Evolutionary conservation across 1,140 invertebrate genomes (phyloP).

Genomic region (Eubasilissa regina): DNA sequence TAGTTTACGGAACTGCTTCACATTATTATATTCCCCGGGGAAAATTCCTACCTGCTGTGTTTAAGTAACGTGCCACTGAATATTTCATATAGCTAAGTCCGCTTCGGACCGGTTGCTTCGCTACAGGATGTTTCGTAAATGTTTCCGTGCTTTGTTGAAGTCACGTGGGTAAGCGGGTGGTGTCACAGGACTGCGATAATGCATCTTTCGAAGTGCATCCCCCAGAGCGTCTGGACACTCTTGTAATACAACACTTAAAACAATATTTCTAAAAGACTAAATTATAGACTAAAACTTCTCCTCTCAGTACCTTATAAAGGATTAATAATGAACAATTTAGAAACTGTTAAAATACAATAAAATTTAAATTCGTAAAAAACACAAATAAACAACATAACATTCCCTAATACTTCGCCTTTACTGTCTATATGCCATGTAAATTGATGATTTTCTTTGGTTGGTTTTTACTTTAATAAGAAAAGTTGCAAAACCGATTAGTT

Average conservation of each 20-base stretch:
- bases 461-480: too few relatives aligned
- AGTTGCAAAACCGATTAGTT: too few relatives aligned
- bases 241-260: neutral
- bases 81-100: slow-evolving; percentile 11
- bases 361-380: too few relatives aligned
- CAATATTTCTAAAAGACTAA: neutral
- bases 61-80: slow-evolving; percentile 16
- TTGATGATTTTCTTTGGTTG: too few relatives aligned
- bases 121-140: slow-evolving; percentile 1
- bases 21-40: slow-evolving; percentile 13
- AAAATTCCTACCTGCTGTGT: neutral
- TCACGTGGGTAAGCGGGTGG: neutral
- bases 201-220: neutral
- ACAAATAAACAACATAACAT: too few relatives aligned
- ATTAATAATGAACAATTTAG: too few relatives aligned
- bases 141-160: neutral
- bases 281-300: too few relatives aligned
- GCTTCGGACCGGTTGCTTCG: neutral
- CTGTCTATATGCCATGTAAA: too few relatives aligned
- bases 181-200: neutral
- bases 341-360: too few relatives aligned
- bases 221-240: neutral
- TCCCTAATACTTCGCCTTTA: too few relatives aligned
- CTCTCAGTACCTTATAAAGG: too few relatives aligned
- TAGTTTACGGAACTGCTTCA: slow-evolving; percentile 20